A percentile compares a stretch with the other conserved stretches of the same genome.
phyloP scores from a whole-genome alignment of 2,113 vertebrate species.

The Xenopus tropicalis region DNA sequence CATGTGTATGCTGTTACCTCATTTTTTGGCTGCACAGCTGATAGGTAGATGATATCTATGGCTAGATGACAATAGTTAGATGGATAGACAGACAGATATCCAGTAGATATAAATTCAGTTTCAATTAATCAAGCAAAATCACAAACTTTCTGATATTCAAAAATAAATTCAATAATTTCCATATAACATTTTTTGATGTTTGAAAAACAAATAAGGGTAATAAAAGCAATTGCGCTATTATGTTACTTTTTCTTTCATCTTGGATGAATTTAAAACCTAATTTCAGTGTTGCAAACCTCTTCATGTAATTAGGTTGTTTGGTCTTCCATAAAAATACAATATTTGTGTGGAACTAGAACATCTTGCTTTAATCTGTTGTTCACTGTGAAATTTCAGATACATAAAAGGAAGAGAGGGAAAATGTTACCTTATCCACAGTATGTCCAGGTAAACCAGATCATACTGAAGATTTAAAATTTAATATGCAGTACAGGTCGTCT shows the following conservation, averaged over 20 bases:
- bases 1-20: too few species aligned
- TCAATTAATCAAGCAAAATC: too few species aligned
- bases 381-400: not conserved
- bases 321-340: slow-evolving; percentile 2
- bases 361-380: not conserved
- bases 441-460: not conserved
- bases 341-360: not conserved
- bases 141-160: too few species aligned
- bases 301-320: not conserved
- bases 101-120: too few species aligned
- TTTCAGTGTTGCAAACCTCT: not conserved
- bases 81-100: too few species aligned
- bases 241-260: not conserved
- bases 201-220: not conserved
- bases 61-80: too few species aligned
- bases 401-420: not conserved
- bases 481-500: too few species aligned
- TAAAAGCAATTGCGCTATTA: not conserved
- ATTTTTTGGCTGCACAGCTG: too few species aligned
- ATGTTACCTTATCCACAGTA: not conserved
- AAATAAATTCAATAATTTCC: too few species aligned
- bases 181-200: not conserved
- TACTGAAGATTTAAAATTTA: not conserved
- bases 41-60: too few species aligned
- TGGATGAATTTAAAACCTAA: not conserved